These are phyloP conservation scores for Trissolcus basalis DNA, from an alignment of 1,140 invertebrate genomes.

Conservation along the genomic window DNA sequence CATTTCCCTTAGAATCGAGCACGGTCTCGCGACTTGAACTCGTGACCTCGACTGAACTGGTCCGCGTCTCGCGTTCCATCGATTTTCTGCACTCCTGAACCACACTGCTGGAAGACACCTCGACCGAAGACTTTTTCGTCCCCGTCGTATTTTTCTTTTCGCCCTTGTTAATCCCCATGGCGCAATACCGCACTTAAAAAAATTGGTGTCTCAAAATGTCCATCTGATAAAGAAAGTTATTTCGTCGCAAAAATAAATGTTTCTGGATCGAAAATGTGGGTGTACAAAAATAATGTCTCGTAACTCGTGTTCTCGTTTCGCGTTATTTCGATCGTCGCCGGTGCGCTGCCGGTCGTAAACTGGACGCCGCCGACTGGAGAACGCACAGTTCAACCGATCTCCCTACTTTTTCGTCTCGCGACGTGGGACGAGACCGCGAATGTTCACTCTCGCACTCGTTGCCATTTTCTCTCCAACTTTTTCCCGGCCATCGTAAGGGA, in stretches of 20 bases:
- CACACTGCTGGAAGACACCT: slow-evolving; percentile 64
- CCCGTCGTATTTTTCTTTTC: slow-evolving; percentile 39
- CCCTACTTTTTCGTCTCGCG: slow-evolving; percentile 63
- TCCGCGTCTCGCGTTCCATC: slow-evolving; percentile 60
- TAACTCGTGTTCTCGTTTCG: slow-evolving; percentile 17
- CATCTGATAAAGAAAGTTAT: not conserved
- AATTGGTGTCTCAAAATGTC: too few relatives aligned
- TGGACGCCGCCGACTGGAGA: slow-evolving; percentile 59
- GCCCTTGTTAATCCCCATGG: slow-evolving; percentile 30
- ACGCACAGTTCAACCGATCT: slow-evolving; percentile 62
- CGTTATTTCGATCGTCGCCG: slow-evolving; percentile 48
- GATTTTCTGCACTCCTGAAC: slow-evolving; percentile 64
- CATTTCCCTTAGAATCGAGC: slow-evolving; percentile 69
- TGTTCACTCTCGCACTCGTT: slow-evolving; percentile 37
- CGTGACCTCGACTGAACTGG: slow-evolving; percentile 63
- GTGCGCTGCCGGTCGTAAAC: slow-evolving; percentile 56
- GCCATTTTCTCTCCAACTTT: slow-evolving; percentile 39
- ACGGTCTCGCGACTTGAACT: slow-evolving; percentile 65
- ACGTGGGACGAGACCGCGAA: slow-evolving; percentile 48
- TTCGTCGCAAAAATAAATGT: too few relatives aligned
- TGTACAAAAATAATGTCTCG: not conserved
- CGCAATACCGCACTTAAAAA: too few relatives aligned
- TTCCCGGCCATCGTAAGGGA: not conserved
- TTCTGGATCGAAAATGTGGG: too few relatives aligned
- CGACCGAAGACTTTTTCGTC: slow-evolving; percentile 57